Evolutionary conservation across 2,888 invertebrate species (phyloP), one percentile per base, ranked within the genome.

Genomic region (Ophion ellenae): DNA sequence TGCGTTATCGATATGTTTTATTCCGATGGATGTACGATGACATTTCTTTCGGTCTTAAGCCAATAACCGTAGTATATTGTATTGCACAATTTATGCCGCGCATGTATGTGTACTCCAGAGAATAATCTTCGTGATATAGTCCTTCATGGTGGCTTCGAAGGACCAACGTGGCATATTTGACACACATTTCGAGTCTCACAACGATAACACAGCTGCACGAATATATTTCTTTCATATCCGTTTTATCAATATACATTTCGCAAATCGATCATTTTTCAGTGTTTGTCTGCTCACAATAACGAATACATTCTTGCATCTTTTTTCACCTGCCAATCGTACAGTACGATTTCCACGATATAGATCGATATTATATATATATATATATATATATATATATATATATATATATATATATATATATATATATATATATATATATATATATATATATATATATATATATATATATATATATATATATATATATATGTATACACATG

Each of bases 201-300:
- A 61, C 70, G 79, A 83, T 67, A 78, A 81, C 73, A 78, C 73
- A 79, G 53, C 40, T 63, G 69, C 69, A 79, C 79, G 66, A 64
- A 57, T 79, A 75, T 78, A 67, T 78, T 59, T 57, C 47, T 45
- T 32, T 20, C 53, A 47, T 14, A 75, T 73, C 53, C 59, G 32
- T 10, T 24, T 14, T 36, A n/a, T 63, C 53, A 14, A 4, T 17
- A 79, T 79, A 71, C 79, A 47, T 71, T 77, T 77, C 40, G 11
- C 45, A 61, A 20, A 57, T 80, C 71, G 66, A 80, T 76, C 59
- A 17, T 47, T 24, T 81, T 59, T 75, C 80, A 61, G 66, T 59
- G 11, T 77, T 17, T 14, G 11, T 47, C 14, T 69, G 71, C 76
- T 66, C 76, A 74, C 66, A 59, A 71, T 69, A 61, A 71, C 53